These are phyloP conservation scores for Uria lomvia DNA, from an alignment of 2,113 vertebrate species.

Conservation along the genomic window DNA sequence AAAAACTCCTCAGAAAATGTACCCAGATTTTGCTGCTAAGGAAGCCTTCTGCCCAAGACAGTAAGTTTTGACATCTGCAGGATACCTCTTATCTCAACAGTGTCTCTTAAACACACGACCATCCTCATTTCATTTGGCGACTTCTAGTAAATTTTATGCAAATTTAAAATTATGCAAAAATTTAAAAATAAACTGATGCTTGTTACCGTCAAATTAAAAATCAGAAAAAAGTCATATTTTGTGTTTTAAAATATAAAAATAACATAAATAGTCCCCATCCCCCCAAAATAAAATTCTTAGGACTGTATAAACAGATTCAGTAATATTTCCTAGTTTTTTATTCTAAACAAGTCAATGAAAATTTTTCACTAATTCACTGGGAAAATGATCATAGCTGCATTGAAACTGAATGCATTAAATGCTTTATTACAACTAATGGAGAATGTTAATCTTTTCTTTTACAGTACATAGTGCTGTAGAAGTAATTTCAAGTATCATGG, in stretches of 20 bases:
- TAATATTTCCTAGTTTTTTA: neutral
- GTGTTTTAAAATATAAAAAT: neutral
- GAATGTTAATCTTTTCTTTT: neutral
- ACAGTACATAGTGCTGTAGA: neutral
- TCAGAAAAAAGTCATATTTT: neutral
- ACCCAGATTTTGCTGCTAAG: neutral
- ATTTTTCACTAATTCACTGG: neutral
- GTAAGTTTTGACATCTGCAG: neutral
- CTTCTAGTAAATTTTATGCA: neutral
- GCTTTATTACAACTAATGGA: neutral
- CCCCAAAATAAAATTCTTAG: neutral
- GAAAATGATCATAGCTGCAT: neutral
- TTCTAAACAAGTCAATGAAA: neutral
- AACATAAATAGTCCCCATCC: fast-evolving
- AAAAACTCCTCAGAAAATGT: neutral
- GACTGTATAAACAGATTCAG: neutral
- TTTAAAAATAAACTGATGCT: neutral
- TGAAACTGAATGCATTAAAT: neutral
- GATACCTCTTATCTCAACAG: neutral
- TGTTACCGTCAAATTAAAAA: neutral
- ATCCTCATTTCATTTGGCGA: neutral
- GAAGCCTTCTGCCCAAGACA: neutral
- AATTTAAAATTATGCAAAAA: neutral
- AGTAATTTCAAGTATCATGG: neutral
- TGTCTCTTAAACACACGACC: neutral